Evolutionary conservation across 1,140 invertebrate genomes (phyloP).

Genomic region (Tetraneura akinire): DNA sequence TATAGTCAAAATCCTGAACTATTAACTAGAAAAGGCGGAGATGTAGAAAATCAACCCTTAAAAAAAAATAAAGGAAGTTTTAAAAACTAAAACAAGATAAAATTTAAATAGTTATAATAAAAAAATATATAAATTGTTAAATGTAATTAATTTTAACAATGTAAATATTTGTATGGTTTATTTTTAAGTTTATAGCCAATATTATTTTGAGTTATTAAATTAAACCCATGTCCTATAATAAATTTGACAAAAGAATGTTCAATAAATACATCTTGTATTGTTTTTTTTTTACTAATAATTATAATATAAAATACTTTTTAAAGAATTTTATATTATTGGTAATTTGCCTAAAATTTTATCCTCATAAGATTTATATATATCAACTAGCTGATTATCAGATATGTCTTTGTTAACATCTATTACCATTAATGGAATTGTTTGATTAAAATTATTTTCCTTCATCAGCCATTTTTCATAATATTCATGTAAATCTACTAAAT

Average conservation of each 20-base stretch:
- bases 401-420: slow-evolving; percentile 54
- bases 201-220: no score
- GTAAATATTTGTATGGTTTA: slow-evolving; percentile 20
- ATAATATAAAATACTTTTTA: no score
- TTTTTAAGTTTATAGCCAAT: neutral
- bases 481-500: slow-evolving; percentile 60
- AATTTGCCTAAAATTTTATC: slow-evolving; percentile 50
- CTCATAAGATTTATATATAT: slow-evolving; percentile 52
- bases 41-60: neutral
- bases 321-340: slow-evolving; percentile 4
- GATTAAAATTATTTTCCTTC: slow-evolving; percentile 19
- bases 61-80: neutral
- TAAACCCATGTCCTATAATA: no score
- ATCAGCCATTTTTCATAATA: slow-evolving; percentile 54
- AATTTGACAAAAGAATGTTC: no score
- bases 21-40: slow-evolving; percentile 6
- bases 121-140: neutral
- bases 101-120: neutral
- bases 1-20: neutral
- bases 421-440: slow-evolving; percentile 53
- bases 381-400: slow-evolving; percentile 35
- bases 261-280: no score
- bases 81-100: neutral
- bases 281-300: no score
- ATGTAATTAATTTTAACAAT: neutral